A percentile compares a stretch with the other conserved stretches of the same genome.
These are phyloP conservation scores for Vanessa atalanta DNA, from an alignment of 1,140 invertebrate genomes.

Conservation along the genomic window DNA sequence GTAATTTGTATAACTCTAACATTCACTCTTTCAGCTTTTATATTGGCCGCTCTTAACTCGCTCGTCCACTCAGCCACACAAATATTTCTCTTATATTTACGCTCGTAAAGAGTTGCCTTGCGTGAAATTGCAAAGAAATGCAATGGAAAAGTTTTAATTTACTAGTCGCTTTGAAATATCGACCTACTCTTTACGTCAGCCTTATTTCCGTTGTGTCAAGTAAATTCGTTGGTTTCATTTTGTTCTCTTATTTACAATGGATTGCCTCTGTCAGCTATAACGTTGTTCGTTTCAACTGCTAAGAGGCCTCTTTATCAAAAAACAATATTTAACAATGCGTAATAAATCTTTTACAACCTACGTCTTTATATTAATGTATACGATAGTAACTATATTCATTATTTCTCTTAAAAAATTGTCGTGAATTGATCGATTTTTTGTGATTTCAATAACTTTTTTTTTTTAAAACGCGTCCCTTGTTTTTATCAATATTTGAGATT, in stretches of 20 bases:
- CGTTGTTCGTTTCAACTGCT: background rate
- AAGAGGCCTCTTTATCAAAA: background rate
- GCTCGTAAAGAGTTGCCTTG: constrained; percentile 33
- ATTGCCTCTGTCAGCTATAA: background rate
- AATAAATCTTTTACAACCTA: background rate
- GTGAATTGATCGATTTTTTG: no score
- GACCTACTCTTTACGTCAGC: constrained; percentile 7
- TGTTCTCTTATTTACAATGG: background rate
- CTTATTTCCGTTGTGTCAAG: background rate
- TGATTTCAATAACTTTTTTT: no score
- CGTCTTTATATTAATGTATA: background rate
- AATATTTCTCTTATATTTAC: constrained; percentile 43
- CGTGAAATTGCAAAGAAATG: constrained; percentile 39
- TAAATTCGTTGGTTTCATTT: constrained; percentile 7
- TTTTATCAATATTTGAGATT: no score
- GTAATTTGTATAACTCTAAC: constrained; percentile 61
- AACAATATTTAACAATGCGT: background rate
- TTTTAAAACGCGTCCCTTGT: no score
- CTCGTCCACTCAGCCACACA: constrained; percentile 37
- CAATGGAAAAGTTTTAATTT: constrained; percentile 37
- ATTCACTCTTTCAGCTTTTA: constrained; percentile 38
- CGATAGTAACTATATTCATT: no score
- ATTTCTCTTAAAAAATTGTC: no score
- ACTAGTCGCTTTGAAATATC: constrained; percentile 30
- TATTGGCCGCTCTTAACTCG: constrained; percentile 28